Evolutionary conservation across 2,113 vertebrate species (phyloP), one percentile per base, ranked within the genome.

Genomic region (Sander vitreus): DNA sequence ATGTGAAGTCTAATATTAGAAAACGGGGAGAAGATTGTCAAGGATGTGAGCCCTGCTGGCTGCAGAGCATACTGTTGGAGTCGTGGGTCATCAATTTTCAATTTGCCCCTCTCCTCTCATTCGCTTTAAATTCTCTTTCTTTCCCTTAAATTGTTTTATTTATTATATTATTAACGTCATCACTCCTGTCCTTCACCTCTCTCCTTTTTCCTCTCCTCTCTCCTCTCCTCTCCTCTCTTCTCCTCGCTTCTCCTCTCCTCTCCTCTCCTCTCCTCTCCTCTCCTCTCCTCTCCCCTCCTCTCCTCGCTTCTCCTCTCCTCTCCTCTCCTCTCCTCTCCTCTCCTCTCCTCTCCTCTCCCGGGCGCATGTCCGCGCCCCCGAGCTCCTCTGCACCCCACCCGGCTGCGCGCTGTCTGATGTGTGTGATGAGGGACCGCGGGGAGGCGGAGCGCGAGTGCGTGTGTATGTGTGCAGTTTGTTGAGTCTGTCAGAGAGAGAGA

Each of bases 311-410:
- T 39, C 13, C 53, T 12, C 5, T 45, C 21, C 55, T 13, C 27
- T 18, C 15, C 5, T 25, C 3, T 25, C 3, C 39, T 50, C 7
- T 75, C 53, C 9, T 58, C 21, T n/a, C 48, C 55, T 23, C 39
- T 10, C 13, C 25, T 45, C 8, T 74, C 30, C 16, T 74, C 27
- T 11, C 53, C 39, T 11, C 23, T 69, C 7, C 3, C 51, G 57
- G 78, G 51, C 84, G 2, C 76, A 21, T 16, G 18, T 53, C 84
- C 83, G 82, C 88, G 82, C 57, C 85, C 89, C 83, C 79, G 81
- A 83, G 73, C 82, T 81, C 83, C 83, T 86, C 76, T 16, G 72
- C 78, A 83, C 81, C 83, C 85, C 83, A 76, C 90, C 91, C 88
- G 78, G 54, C 33, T n/a, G 65, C 78, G 72, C 71, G 45, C 63